Percentiles rank a stretch among this genome's conserved stretches.
Evolutionary conservation across 2,888 invertebrate species (phyloP).

Genomic region (Plusia festucae): DNA sequence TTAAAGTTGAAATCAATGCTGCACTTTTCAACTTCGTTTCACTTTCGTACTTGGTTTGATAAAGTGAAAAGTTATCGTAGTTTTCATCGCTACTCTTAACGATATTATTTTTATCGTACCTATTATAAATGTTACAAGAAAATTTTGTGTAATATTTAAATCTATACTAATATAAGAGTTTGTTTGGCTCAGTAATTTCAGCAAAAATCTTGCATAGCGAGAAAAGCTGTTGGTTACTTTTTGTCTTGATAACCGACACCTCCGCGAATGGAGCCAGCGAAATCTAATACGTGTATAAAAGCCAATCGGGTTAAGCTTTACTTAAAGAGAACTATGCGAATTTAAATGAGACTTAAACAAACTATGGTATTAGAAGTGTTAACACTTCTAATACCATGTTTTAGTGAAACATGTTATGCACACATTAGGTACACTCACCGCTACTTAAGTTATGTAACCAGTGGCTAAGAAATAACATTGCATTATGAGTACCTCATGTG

Average conservation of each 20-base stretch:
- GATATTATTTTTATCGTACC: not conserved
- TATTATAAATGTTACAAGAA: not conserved
- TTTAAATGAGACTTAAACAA: not conserved
- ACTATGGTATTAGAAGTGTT: no score
- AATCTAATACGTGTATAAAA: no score
- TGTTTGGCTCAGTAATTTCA: no score
- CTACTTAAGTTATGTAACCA: conserved; percentile 1
- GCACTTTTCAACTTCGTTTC: conserved; percentile 12
- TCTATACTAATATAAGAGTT: no score
- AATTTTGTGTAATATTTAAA: not conserved
- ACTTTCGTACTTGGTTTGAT: conserved; percentile 13
- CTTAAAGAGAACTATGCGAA: not conserved
- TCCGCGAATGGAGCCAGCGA: no score
- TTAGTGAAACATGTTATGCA: not conserved
- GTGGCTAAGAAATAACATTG: not conserved
- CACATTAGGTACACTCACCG: not conserved
- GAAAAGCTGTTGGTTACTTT: no score
- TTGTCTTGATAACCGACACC: no score
- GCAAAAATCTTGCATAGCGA: no score
- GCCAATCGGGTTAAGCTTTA: not conserved
- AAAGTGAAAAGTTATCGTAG: conserved; percentile 11
- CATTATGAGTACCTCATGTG: not conserved
- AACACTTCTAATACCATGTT: not conserved
- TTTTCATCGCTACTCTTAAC: conserved; percentile 1
- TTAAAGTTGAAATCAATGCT: conserved; percentile 33